Evolutionary conservation across 2,888 invertebrate species (phyloP), one percentile per base, ranked within the genome.

Genomic region (Alsophila aescularia): DNA sequence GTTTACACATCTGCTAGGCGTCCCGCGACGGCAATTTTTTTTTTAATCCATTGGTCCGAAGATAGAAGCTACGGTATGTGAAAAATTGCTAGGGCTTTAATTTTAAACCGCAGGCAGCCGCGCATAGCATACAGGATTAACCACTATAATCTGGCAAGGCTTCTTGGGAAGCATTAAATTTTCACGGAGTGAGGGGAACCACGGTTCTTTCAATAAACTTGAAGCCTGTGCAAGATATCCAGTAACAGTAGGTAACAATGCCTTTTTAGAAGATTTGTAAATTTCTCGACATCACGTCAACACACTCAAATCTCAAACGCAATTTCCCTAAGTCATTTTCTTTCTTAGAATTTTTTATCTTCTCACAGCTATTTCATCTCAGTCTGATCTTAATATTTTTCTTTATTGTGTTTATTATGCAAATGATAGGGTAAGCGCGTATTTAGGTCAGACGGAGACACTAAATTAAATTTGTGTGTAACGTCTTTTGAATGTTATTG

Each of bases 121-220:
- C n/a, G 45, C 54, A 55, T 40, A 18, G 47, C 47, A 18, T 43
- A 41, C 62, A 67, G 72, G 75, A 80, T 80, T 81, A 81, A 73
- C 72, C 67, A 70, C 69, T 74, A 71, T 76, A 79, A 80, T 79
- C 77, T 80, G 73, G 69, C 69, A 79, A 76, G 82, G 84, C 83
- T 87, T 85, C 86, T 82, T 75, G 65, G 67, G 70, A 72, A 74
- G 77, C 77, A 76, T 81, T 79, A 81, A 73, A 75, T 74, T 81
- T 83, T 81, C 74, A 79, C 70, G 72, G 66, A 60, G 60, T 52
- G 60, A 67, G 66, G 35, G 71, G 75, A 66, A 70, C 41, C 52
- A 53, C 44, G 58, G 56, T 73, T 75, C 75, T 86, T 82, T 79
- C 70, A 75, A 77, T 79, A 75, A 78, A 67, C 68, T 66, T 67